A percentile compares a stretch with the other conserved stretches of the same genome.
Evolutionary conservation across 2,797 vertebrate species (phyloP).

Genomic region (Micropoecilia bifurca): DNA sequence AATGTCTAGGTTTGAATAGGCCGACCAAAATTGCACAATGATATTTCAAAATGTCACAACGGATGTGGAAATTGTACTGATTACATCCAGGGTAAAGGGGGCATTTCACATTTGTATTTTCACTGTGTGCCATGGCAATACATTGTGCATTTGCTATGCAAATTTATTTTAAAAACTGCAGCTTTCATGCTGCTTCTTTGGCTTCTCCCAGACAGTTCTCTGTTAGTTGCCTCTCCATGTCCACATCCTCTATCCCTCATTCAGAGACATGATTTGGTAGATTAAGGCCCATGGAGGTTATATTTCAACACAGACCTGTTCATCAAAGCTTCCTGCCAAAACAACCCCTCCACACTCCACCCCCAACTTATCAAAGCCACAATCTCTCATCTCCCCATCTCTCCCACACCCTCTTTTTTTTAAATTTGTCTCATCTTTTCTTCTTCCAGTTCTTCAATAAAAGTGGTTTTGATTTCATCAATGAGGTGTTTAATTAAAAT

Average conservation of each 20-base stretch:
- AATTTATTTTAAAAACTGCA: constrained; percentile 39
- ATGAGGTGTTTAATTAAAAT: constrained; percentile 75
- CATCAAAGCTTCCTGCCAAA: constrained; percentile 77
- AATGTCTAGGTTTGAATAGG: constrained; percentile 60
- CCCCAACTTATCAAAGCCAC: constrained; percentile 59
- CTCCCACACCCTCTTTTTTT: constrained; percentile 37
- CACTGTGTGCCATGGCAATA: constrained; percentile 26
- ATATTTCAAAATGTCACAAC: constrained; percentile 71
- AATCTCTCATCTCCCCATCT: constrained; percentile 65
- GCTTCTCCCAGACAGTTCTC: constrained; percentile 34
- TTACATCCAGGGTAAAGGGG: constrained; percentile 51
- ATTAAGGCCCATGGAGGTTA: constrained; percentile 76
- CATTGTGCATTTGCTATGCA: constrained; percentile 40
- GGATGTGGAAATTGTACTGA: constrained; percentile 53
- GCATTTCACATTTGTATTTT: constrained; percentile 42
- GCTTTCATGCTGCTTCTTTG: constrained; percentile 54
- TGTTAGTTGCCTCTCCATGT: constrained; percentile 43
- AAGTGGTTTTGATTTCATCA: constrained; percentile 79
- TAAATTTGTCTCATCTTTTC: constrained; percentile 48
- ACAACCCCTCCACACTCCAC: constrained; percentile 31
- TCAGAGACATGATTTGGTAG: constrained; percentile 74
- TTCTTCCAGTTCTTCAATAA: constrained; percentile 75
- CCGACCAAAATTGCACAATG: constrained; percentile 53
- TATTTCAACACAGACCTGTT: constrained; percentile 73
- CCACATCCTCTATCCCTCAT: constrained; percentile 57